Conservation (phyloP, 2,797 vertebrate species). For the Cirrhinus mrigala region DNA sequence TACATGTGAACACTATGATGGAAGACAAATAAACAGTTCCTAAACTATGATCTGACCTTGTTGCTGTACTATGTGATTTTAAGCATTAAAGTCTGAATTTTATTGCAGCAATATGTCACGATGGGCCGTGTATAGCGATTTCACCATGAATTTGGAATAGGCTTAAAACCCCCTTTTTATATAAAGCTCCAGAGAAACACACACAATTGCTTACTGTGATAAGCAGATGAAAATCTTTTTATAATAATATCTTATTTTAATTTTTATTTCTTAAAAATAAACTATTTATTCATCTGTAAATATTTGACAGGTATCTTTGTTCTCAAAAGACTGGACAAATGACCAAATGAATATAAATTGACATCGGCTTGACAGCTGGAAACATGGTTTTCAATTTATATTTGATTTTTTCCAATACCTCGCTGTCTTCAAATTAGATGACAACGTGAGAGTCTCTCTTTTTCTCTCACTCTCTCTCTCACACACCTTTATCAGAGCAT, state of each 20-base stretch:
- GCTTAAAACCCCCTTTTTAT: background rate
- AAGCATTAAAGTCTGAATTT: background rate
- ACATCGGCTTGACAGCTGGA: slow-evolving; percentile 14
- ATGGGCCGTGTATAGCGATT: background rate
- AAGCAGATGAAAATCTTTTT: background rate
- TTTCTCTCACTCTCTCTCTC: slow-evolving; percentile 12
- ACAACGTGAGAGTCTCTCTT: slow-evolving; percentile 39
- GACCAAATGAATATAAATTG: slow-evolving; percentile 17
- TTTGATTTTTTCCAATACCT: slow-evolving; percentile 42
- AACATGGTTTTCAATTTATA: slow-evolving; percentile 42
- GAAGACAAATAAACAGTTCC: background rate
- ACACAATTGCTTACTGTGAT: background rate
- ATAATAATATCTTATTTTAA: no score
- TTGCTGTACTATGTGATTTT: background rate
- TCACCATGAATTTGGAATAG: background rate
- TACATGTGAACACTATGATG: slow-evolving; percentile 15
- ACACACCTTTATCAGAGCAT: slow-evolving; percentile 46
- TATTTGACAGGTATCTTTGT: slow-evolving; percentile 15
- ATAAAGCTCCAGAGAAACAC: background rate
- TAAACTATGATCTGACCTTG: background rate
- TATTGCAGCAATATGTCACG: background rate
- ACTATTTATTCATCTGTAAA: background rate
- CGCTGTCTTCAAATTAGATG: slow-evolving; percentile 47
- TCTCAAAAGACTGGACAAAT: slow-evolving; percentile 1
- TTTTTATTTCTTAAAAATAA: background rate